Evolutionary conservation across 2,888 invertebrate genomes (phyloP).

Genomic region (Hemicrepidius hirtus): DNA sequence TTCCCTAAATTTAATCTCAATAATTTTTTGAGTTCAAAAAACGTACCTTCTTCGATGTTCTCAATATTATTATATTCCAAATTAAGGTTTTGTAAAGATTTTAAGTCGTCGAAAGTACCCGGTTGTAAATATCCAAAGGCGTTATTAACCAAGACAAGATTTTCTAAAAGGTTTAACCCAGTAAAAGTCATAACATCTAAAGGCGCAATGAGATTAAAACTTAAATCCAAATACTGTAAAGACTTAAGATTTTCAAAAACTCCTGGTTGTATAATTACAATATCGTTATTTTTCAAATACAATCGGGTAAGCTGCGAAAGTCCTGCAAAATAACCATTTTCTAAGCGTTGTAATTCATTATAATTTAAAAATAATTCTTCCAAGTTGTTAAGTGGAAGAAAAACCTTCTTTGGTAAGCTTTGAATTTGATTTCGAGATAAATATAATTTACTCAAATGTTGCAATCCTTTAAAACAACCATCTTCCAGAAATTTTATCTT

Average conservation of each 20-base stretch:
- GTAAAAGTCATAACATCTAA: conserved; percentile 29
- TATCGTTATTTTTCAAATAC: conserved; percentile 41
- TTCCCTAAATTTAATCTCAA: conserved; percentile 40
- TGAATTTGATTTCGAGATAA: conserved; percentile 36
- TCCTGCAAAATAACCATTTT: conserved; percentile 26
- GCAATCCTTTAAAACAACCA: conserved; percentile 35
- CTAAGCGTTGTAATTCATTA: conserved; percentile 37
- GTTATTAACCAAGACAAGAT: conserved; percentile 40
- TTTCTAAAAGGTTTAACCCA: conserved; percentile 25
- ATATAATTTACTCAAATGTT: conserved; percentile 34
- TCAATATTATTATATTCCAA: conserved; percentile 47
- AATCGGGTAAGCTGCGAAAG: conserved; percentile 24
- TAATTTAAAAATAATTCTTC: conserved; percentile 39
- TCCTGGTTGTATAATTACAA: conserved; percentile 17
- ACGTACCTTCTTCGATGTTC: conserved; percentile 24
- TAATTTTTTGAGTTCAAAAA: conserved; percentile 24
- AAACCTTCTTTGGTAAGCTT: conserved; percentile 7
- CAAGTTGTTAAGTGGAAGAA: conserved; percentile 9
- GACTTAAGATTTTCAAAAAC: conserved; percentile 34
- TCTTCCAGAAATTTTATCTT: conserved; percentile 20
- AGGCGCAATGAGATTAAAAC: conserved; percentile 36
- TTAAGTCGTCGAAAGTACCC: conserved; percentile 31
- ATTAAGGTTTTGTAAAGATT: conserved; percentile 34
- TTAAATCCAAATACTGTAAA: conserved; percentile 41
- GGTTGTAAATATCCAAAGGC: conserved; percentile 29